Conservation (phyloP, 2,888 invertebrate genomes). For the Pomacea canaliculata region DNA sequence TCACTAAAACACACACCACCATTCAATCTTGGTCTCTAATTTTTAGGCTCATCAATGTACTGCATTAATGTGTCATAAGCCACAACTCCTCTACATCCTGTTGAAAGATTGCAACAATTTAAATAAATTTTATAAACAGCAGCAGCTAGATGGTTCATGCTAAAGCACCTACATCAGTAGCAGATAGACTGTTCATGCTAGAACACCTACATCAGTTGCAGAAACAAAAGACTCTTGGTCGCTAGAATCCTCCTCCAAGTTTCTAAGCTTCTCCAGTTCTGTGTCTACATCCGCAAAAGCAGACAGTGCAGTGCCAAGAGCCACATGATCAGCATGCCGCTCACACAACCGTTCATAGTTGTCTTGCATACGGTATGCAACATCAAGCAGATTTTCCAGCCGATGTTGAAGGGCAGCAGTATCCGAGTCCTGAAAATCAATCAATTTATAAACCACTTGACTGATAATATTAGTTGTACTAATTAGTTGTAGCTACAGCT, state of each 20-base stretch:
- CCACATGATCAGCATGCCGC: conserved; percentile 55
- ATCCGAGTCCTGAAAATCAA: conserved; percentile 51
- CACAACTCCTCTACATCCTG: too few species aligned
- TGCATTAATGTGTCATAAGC: too few species aligned
- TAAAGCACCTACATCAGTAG: too few species aligned
- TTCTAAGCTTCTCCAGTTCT: conserved; percentile 39
- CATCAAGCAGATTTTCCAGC: conserved; percentile 84
- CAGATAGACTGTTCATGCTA: too few species aligned
- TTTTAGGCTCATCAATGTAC: too few species aligned
- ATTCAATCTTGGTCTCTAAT: too few species aligned
- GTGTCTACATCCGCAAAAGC: conserved; percentile 52
- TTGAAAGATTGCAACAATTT: too few species aligned
- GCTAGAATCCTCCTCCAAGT: conserved; percentile 58
- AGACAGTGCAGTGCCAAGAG: conserved; percentile 57
- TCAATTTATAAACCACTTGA: background rate
- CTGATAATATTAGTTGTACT: conserved; percentile 1
- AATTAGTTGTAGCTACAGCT: too few species aligned
- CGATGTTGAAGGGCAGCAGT: conserved; percentile 73
- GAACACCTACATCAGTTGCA: conserved; percentile 81
- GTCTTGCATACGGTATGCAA: conserved; percentile 87
- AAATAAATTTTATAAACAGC: too few species aligned
- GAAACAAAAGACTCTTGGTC: conserved; percentile 90
- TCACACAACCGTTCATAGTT: conserved; percentile 71
- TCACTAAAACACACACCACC: too few species aligned
- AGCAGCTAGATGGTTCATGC: too few species aligned